Evolutionary conservation across 2,888 invertebrate genomes (phyloP).

Genomic region (Aethes cnicana): DNA sequence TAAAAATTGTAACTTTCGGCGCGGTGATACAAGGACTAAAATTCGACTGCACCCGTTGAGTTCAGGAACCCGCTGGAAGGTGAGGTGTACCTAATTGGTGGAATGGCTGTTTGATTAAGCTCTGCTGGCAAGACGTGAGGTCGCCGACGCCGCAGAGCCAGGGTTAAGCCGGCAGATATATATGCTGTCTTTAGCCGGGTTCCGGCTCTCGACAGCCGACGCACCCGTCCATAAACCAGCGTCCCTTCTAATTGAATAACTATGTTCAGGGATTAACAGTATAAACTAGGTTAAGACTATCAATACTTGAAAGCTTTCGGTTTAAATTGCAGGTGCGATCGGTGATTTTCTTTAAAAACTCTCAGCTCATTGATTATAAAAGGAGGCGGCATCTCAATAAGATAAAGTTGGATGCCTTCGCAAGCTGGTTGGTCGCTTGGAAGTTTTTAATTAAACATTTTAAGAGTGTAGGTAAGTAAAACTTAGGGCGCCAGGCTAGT

Average conservation of each 20-base stretch:
- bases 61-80: slow-evolving; percentile 9
- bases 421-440: not conserved
- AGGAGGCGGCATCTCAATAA: not conserved
- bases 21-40: slow-evolving; percentile 2
- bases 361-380: not conserved
- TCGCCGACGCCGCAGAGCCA: slow-evolving; percentile 24
- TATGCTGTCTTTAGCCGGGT: slow-evolving; percentile 28
- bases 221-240: slow-evolving; percentile 25
- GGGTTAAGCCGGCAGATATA: slow-evolving; percentile 27
- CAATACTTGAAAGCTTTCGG: slow-evolving; percentile 12
- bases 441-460: slow-evolving; percentile 9
- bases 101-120: slow-evolving; percentile 29
- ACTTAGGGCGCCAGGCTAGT: not conserved
- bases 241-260: slow-evolving; percentile 31
- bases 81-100: slow-evolving; percentile 23
- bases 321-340: not conserved
- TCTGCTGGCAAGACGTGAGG: slow-evolving; percentile 24
- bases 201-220: slow-evolving; percentile 19
- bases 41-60: slow-evolving; percentile 18
- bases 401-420: not conserved
- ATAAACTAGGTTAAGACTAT: slow-evolving; percentile 6
- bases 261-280: slow-evolving; percentile 20
- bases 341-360: not conserved
- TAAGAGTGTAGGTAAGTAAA: not conserved
- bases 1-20: no score